These are phyloP conservation scores for Galeopsomyia nigrocyanea DNA, from an alignment of 2,888 invertebrate species.

Conservation along the genomic window DNA sequence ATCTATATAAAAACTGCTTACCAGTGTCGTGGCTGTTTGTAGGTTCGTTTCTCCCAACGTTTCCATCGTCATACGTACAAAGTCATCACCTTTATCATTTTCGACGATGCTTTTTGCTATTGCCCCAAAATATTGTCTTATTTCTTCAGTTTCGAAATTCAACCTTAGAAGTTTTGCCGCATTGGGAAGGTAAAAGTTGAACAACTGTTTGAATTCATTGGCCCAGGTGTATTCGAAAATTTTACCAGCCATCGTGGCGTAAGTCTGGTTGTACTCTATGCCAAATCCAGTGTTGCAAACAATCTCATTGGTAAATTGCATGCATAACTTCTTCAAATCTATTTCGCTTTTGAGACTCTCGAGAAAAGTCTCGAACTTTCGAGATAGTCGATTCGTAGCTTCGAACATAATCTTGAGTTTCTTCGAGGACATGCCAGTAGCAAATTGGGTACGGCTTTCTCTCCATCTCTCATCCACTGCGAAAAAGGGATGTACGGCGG, in stretches of 20 bases:
- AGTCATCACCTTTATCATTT: conserved; percentile 65
- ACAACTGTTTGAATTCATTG: conserved; percentile 50
- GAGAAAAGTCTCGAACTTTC: conserved; percentile 51
- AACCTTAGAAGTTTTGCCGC: conserved; percentile 42
- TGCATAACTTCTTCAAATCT: conserved; percentile 53
- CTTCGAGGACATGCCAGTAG: conserved; percentile 50
- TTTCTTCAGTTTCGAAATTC: conserved; percentile 47
- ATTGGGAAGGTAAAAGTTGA: conserved; percentile 47
- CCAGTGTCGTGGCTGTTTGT: conserved; percentile 65
- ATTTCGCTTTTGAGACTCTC: conserved; percentile 40
- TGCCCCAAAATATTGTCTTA: conserved; percentile 53
- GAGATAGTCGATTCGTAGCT: conserved; percentile 48
- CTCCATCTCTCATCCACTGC: conserved; percentile 53
- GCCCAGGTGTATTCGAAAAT: conserved; percentile 44
- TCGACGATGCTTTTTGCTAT: conserved; percentile 52
- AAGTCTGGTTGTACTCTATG: conserved; percentile 49
- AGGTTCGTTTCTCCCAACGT: conserved; percentile 57
- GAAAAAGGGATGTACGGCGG: conserved; percentile 55
- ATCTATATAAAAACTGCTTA: conserved; percentile 70
- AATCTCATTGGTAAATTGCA: conserved; percentile 55
- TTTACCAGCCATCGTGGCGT: conserved; percentile 45
- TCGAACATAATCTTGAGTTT: conserved; percentile 55
- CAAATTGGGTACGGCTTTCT: conserved; percentile 40
- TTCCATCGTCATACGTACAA: conserved; percentile 55
- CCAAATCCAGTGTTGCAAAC: conserved; percentile 56